Percentiles rank a stretch among this genome's conserved stretches.
Evolutionary conservation across 1,140 invertebrate species (phyloP).

Genomic region (Acyrthosiphon pisum): DNA sequence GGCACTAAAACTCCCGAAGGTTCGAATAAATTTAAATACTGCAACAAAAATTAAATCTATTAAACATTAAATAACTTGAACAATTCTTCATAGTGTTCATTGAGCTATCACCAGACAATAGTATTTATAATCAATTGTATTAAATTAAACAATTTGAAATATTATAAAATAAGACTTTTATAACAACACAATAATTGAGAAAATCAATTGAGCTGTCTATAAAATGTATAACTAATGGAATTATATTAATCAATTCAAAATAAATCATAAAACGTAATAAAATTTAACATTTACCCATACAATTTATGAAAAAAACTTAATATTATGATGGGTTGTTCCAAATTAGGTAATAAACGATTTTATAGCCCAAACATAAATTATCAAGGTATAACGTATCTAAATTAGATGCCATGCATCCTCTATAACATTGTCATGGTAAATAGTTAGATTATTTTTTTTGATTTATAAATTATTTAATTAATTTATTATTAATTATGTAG

Average conservation of each 20-base stretch:
- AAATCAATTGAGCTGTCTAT: too few species aligned
- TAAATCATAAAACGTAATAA: neutral
- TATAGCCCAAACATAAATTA: neutral
- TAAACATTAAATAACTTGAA: too few species aligned
- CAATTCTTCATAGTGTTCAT: too few species aligned
- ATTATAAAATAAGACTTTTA: too few species aligned
- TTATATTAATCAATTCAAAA: neutral
- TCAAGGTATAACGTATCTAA: neutral
- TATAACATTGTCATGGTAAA: neutral
- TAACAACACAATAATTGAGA: too few species aligned
- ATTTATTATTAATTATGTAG: neutral
- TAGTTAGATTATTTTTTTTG: neutral
- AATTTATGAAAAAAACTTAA: neutral
- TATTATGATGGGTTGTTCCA: neutral
- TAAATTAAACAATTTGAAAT: too few species aligned
- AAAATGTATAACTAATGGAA: too few species aligned
- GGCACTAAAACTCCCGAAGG: neutral
- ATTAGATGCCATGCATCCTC: neutral
- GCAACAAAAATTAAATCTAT: too few species aligned
- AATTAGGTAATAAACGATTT: neutral
- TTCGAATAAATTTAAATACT: too few species aligned
- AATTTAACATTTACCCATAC: neutral
- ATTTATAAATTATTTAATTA: neutral
- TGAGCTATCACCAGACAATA: too few species aligned
- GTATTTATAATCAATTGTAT: too few species aligned